These are phyloP conservation scores for Carcina quercana DNA, from an alignment of 2,888 invertebrate species.

Conservation along the genomic window DNA sequence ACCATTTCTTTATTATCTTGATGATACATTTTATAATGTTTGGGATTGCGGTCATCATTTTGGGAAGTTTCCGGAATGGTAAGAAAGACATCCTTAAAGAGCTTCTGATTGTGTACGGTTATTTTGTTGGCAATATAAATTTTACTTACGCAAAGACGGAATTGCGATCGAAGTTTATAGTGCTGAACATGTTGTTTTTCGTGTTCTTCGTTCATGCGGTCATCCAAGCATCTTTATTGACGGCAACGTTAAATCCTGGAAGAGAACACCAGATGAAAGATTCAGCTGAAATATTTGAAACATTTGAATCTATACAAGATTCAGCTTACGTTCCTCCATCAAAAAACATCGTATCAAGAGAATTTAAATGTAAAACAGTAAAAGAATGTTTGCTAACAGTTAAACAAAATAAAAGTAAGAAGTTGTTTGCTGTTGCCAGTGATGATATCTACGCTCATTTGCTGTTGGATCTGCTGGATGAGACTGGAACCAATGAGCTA, in stretches of 20 bases:
- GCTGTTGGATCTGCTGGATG: conserved; percentile 21
- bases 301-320: conserved; percentile 12
- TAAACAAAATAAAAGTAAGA: conserved; percentile 9
- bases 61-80: conserved; percentile 21
- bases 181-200: conserved; percentile 22
- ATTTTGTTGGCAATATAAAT: conserved; percentile 25
- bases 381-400: conserved; percentile 25
- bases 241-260: conserved; percentile 25
- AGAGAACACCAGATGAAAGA: conserved; percentile 21
- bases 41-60: conserved; percentile 14
- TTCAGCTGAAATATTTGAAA: conserved; percentile 14
- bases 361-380: background rate
- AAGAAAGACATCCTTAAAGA: conserved; percentile 19
- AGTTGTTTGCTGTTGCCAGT: conserved; percentile 22
- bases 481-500: conserved; percentile 17
- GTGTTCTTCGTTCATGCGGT: conserved; percentile 27
- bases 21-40: conserved; percentile 20
- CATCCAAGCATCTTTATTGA: conserved; percentile 25
- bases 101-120: conserved; percentile 27
- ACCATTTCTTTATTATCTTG: conserved; percentile 4
- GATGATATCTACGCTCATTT: conserved; percentile 14
- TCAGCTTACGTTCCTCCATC: too few species aligned
- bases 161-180: conserved; percentile 20
- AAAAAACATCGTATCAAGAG: background rate
- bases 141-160: conserved; percentile 15